Conservation (phyloP, 1,140 invertebrate species). For the Drosophila kanapiae region DNA sequence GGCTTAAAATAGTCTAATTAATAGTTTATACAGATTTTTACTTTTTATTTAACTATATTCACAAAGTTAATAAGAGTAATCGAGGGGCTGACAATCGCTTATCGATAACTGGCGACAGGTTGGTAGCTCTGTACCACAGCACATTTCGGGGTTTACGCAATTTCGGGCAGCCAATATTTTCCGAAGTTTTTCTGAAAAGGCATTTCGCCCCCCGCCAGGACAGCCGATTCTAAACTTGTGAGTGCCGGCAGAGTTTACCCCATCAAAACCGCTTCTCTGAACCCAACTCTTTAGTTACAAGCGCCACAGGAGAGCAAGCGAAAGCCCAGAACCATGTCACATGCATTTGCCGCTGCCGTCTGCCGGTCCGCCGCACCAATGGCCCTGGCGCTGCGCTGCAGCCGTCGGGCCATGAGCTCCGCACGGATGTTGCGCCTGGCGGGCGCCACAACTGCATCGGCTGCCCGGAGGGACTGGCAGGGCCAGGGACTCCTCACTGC, state of each 20-base stretch:
- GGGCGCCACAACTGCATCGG: slow-evolving; percentile 18
- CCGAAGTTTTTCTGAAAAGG: slow-evolving; percentile 26
- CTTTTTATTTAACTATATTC: too few relatives aligned
- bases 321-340: slow-evolving; percentile 61
- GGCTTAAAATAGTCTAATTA: not conserved
- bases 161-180: slow-evolving; percentile 51
- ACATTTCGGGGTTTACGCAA: slow-evolving; percentile 80
- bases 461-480: slow-evolving; percentile 43
- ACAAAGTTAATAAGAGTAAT: not conserved
- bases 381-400: slow-evolving; percentile 59
- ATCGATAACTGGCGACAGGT: slow-evolving; percentile 18
- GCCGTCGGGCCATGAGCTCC: slow-evolving; percentile 62
- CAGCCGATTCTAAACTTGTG: slow-evolving; percentile 26
- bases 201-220: slow-evolving; percentile 27
- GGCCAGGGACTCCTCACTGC: slow-evolving; percentile 26
- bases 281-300: slow-evolving; percentile 21
- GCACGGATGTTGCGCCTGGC: slow-evolving; percentile 44
- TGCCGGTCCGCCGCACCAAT: slow-evolving; percentile 53
- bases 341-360: slow-evolving; percentile 68
- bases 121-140: slow-evolving; percentile 44
- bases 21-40: too few relatives aligned
- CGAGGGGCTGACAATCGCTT: not conserved
- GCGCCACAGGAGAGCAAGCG: slow-evolving; percentile 3
- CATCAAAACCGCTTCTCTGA: not conserved
- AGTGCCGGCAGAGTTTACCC: slow-evolving; percentile 22